These are phyloP conservation scores for Chironomus striatipennis DNA, from an alignment of 1,140 invertebrate species.

Conservation along the genomic window DNA sequence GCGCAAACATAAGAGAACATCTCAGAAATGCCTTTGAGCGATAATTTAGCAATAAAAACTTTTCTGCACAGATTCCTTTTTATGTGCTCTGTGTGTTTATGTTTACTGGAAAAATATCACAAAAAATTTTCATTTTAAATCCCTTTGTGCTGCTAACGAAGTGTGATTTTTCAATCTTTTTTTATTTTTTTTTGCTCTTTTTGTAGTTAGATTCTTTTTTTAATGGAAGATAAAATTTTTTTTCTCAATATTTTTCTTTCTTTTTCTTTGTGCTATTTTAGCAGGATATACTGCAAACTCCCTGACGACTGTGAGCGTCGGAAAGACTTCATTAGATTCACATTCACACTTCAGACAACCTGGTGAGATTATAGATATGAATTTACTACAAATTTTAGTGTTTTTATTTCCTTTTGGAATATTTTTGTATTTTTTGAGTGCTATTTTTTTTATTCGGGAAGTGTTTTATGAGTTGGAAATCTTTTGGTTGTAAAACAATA, in stretches of 20 bases:
- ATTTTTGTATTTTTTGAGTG: too few species aligned
- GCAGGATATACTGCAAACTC: slow-evolving; percentile 69
- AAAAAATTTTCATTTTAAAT: background rate
- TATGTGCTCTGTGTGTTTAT: background rate
- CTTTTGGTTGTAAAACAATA: background rate
- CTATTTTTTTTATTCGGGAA: slow-evolving; percentile 5
- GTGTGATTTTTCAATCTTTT: slow-evolving; percentile 21
- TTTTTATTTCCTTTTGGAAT: background rate
- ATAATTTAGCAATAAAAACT: slow-evolving; percentile 20
- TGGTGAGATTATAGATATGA: slow-evolving; percentile 49
- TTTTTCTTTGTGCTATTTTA: slow-evolving; percentile 35
- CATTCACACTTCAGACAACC: slow-evolving; percentile 78
- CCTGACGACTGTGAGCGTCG: slow-evolving; percentile 51
- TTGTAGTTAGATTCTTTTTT: background rate
- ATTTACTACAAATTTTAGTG: background rate
- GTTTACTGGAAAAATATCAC: background rate
- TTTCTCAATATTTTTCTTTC: slow-evolving; percentile 25
- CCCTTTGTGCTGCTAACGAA: slow-evolving; percentile 4
- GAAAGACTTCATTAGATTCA: slow-evolving; percentile 69
- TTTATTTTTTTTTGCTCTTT: background rate
- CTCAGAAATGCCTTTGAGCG: background rate
- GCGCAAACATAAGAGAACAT: background rate
- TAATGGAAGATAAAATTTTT: slow-evolving; percentile 27
- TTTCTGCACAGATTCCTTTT: background rate
- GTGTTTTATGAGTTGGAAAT: background rate